phyloP scores from a whole-genome alignment of 2,888 invertebrate species.

The Meiosimyza decipiens region DNA sequence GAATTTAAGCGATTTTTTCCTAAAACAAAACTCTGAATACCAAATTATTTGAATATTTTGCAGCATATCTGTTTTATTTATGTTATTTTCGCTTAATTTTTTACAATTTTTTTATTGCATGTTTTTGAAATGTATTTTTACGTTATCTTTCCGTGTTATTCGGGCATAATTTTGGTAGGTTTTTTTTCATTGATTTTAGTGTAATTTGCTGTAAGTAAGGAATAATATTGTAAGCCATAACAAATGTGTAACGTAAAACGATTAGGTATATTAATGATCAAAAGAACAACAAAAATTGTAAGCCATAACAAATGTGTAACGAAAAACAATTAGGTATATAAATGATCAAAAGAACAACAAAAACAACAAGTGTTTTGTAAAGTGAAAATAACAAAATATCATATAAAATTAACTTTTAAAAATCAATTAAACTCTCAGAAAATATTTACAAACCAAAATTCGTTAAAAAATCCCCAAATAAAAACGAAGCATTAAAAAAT shows the following conservation, averaged over 20 bases:
- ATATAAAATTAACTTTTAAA: too few species aligned
- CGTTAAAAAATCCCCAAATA: conserved; percentile 32
- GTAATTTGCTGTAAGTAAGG: background rate
- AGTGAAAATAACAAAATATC: background rate
- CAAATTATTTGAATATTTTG: too few species aligned
- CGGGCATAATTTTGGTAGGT: background rate
- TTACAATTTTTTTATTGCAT: too few species aligned
- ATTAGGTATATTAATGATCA: background rate
- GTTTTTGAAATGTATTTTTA: too few species aligned
- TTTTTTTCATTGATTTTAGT: background rate
- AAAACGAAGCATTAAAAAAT: conserved; percentile 46
- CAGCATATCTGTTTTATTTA: background rate
- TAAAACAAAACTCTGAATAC: too few species aligned
- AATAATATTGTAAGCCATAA: background rate
- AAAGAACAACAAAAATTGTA: background rate
- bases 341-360: background rate
- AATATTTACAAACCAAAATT: conserved; percentile 20
- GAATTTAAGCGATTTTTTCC: too few species aligned
- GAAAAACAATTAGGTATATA: background rate
- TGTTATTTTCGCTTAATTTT: background rate
- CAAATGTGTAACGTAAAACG: background rate
- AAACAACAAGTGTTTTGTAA: background rate
- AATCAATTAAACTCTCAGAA: too few species aligned
- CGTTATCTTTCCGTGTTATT: too few species aligned
- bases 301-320: background rate